Base-by-base conservation (phyloP, 2,797 vertebrate genomes). In the Halcyon badia region DNA sequence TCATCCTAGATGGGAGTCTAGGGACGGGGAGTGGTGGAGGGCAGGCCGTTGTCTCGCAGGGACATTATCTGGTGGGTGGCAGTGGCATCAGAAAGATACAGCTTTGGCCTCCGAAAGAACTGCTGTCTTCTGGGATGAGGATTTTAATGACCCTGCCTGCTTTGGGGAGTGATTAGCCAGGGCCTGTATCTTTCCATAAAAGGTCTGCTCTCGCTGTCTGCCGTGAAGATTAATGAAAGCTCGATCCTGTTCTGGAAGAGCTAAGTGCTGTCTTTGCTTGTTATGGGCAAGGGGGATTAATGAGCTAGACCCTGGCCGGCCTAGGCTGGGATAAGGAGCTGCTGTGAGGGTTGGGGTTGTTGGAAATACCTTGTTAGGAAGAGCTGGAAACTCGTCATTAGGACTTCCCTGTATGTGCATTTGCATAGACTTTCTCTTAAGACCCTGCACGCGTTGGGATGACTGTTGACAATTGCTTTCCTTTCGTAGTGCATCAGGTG, bases 221-320 rank as follows among this genome's bases (percentile, higher is more conserved):
- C 89, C 30, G 2, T 42, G 90, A 92, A 96, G 93, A 97, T 92
- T 95, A 91, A 91, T 48, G 91, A 94, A 94, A 94, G 44, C 65
- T 81, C 81, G 73, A 91, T 87, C 66, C 30, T 66, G 33, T 84
- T 52, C 78, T 61, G 86, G 85, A 78, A 78, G 81, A 85, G 60
- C 60, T 73, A 57, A 71, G 33, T 75, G 56, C 52, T 87, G 56
- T 77, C 83, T 72, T 48, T 94, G 37, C 41, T 94, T 87, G 76
- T 69, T 95, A 64, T 31, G 73, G 58, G 48, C 86, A 81, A 28
- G 37, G 41, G 48, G 60, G 44, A 87, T 96, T 96, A 94, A 86
- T 86, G 73, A 83, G 64, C 85, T 86, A 95, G 89, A 83, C 33
- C 31, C 64, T 83, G 73, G 25, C 73, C 42, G 44, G 39, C 80